Base-by-base conservation (phyloP, 2,113 vertebrate species). In the Tretioscincus oriximinensis region DNA sequence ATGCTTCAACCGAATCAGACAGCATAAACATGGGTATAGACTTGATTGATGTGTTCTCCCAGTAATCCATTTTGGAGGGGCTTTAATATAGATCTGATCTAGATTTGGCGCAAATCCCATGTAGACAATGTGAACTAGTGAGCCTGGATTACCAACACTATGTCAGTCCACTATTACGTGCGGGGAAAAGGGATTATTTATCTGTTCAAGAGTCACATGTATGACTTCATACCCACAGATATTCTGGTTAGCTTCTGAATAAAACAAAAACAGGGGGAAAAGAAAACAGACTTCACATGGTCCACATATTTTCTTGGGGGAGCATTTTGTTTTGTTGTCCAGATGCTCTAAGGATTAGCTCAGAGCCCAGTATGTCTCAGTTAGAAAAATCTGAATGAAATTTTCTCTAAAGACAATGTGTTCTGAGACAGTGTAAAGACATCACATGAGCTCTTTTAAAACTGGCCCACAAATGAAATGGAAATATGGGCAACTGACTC, bases 181-280 rank as follows among this genome's bases (percentile, higher is more conserved):
- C 65, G 61, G 68, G 73, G 73, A 5, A 69, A 69, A 61, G 58
- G 35, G 29, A 75, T 76, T 60, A 81, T 41, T 69, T 9, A 31
- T 81, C 80, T 69, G 80, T 75, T 68, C 80, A 81, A 81, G 72
- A 72, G 72, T 81, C 80, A 81, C 65, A 76, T 28, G 1, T 69
- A 76, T 76, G 73, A 74, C 73, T 76, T 18, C 60, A 65, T 24
- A 69, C 5, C 49, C 64, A 76, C 12, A 3, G 8, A 81, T 26
- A 69, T 24, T 10, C 58, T 74, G 67, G 63, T 75, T 49, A 75
- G 80, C 51, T 31, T 61, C 31, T 81, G 72, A 68, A 31, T 47
- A 68, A 81, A 74, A 26, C 35, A 35, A 61, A 76, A 64, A 21
- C 16, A 26, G 78, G 65, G 45, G 21, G 58, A 26, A 49, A 60